Evolutionary conservation across 1,140 invertebrate genomes (phyloP).

Genomic region (Ceratosolen solmsi): DNA sequence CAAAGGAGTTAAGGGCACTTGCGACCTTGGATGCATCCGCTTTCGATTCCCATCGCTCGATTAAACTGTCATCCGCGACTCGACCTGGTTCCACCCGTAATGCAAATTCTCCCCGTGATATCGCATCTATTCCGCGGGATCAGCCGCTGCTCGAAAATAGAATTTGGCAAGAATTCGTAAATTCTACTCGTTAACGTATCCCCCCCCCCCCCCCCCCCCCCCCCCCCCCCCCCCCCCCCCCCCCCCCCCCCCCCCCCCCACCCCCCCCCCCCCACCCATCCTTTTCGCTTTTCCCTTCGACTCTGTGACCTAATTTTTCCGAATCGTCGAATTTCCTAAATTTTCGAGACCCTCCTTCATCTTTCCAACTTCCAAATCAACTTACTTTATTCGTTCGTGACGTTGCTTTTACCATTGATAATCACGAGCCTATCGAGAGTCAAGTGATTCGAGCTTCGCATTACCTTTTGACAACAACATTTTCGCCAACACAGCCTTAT

Average conservation of each 20-base stretch:
- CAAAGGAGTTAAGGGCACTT: too few relatives aligned
- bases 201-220: background rate
- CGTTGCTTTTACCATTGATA: too few relatives aligned
- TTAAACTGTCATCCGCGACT: background rate
- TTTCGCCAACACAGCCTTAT: too few relatives aligned
- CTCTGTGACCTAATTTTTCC: slow-evolving; percentile 27
- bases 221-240: background rate
- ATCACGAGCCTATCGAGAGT: too few relatives aligned
- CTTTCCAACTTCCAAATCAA: background rate
- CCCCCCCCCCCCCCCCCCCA: background rate
- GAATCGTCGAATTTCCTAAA: background rate
- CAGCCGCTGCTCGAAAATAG: slow-evolving; percentile 34
- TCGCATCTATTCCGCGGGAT: background rate
- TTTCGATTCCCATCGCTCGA: too few relatives aligned
- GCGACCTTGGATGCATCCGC: too few relatives aligned
- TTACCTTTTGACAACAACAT: too few relatives aligned
- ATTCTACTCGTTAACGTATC: slow-evolving; percentile 17
- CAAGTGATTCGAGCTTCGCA: too few relatives aligned
- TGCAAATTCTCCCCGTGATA: background rate
- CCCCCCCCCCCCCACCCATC: background rate
- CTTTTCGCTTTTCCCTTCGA: background rate
- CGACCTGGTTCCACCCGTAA: background rate
- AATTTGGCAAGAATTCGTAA: slow-evolving; percentile 50
- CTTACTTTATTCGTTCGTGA: too few relatives aligned
- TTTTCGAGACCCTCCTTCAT: background rate